phyloP scores from a whole-genome alignment of 2,888 invertebrate species.

The Esperia sulphurella region DNA sequence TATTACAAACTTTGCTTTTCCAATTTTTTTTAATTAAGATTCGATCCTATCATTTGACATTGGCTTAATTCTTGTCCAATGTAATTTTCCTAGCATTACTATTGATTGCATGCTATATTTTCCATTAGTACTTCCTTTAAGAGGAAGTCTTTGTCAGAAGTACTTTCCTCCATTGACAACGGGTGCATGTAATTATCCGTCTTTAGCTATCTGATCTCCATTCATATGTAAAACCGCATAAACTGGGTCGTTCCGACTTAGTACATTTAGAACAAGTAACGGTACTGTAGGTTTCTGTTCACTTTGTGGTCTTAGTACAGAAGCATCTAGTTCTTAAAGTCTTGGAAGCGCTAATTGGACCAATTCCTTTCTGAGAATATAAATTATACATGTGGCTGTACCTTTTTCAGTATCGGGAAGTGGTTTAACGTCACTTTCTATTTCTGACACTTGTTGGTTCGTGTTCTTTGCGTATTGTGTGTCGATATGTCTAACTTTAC shows the following conservation, averaged over 20 bases:
- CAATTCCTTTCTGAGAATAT: constrained; percentile 5
- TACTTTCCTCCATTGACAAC: constrained; percentile 13
- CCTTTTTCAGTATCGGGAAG: constrained; percentile 6
- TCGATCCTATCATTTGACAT: too few relatives aligned
- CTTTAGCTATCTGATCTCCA: constrained; percentile 30
- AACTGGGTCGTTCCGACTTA: constrained; percentile 52
- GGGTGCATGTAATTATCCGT: constrained; percentile 19
- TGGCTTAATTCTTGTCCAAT: too few relatives aligned
- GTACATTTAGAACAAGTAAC: constrained; percentile 58
- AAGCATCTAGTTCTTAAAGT: neutral
- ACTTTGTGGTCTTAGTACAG: constrained; percentile 1
- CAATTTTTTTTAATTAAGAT: too few relatives aligned
- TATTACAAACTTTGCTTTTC: neutral
- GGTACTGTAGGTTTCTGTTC: constrained; percentile 37
- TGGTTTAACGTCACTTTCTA: constrained; percentile 5
- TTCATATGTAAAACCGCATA: constrained; percentile 54
- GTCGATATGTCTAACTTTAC: too few relatives aligned
- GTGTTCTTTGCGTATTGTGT: too few relatives aligned
- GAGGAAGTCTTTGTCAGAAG: neutral
- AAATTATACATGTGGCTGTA: constrained; percentile 7
- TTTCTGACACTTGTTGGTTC: constrained; percentile 2
- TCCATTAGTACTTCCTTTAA: neutral
- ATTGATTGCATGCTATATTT: neutral
- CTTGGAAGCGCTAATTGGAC: constrained; percentile 7
- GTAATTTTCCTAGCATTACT: too few relatives aligned